Evolutionary conservation across 2,797 vertebrate genomes (phyloP).

Genomic region (Myotis myotis): DNA sequence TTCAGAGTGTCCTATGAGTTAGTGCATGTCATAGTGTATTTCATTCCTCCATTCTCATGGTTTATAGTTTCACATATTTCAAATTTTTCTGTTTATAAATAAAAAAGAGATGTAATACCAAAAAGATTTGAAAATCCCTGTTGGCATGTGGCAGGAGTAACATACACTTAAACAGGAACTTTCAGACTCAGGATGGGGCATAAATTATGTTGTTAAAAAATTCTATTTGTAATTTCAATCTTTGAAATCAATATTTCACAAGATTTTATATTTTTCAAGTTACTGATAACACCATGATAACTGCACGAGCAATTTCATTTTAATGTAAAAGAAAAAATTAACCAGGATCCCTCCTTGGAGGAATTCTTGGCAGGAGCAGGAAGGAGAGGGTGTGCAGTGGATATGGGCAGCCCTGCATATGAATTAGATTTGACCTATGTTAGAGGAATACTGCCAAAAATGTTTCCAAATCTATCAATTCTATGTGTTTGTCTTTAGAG

Average conservation of each 20-base stretch:
- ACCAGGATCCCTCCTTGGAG: neutral
- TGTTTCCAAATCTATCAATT: neutral
- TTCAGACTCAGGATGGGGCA: neutral
- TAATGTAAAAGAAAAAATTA: neutral
- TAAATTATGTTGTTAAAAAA: neutral
- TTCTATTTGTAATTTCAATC: neutral
- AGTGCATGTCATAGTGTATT: neutral
- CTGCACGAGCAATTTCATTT: neutral
- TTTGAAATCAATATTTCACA: neutral
- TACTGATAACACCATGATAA: neutral
- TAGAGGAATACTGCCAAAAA: neutral
- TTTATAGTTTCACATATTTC: neutral
- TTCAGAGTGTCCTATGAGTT: neutral
- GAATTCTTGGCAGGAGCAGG: neutral
- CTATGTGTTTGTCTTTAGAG: neutral
- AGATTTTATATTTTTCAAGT: neutral
- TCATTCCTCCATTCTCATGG: neutral
- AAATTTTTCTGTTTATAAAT: conserved; percentile 11
- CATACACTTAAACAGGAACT: neutral
- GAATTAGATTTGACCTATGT: neutral
- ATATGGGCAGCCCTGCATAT: too few relatives aligned
- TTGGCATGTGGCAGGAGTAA: neutral
- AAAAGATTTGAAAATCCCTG: neutral
- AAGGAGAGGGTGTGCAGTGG: neutral
- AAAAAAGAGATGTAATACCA: neutral